Conservation (phyloP, 2,888 invertebrate species). For the Trachelus iudaicus region DNA sequence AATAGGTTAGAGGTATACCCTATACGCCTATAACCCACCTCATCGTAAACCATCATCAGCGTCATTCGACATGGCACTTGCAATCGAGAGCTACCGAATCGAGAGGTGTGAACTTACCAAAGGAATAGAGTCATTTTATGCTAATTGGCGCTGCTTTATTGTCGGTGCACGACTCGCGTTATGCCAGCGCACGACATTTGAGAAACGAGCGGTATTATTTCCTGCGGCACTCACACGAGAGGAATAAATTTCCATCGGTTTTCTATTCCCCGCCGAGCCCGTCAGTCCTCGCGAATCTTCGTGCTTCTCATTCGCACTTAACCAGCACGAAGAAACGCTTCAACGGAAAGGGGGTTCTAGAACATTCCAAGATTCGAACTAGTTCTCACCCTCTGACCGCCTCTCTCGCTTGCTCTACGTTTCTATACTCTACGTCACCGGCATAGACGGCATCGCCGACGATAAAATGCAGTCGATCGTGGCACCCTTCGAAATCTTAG, state of each 20-base stretch:
- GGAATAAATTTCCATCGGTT: constrained; percentile 2
- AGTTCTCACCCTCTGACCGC: no score
- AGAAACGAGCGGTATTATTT: constrained; percentile 1
- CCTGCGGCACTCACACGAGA: neutral
- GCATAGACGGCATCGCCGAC: no score
- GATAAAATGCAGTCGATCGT: no score
- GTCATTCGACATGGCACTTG: neutral
- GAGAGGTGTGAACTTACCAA: neutral
- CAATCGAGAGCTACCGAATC: neutral
- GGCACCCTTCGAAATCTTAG: no score
- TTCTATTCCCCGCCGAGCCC: neutral
- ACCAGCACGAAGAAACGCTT: no score
- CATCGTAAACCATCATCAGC: neutral
- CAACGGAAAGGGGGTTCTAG: no score
- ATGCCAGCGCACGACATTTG: neutral
- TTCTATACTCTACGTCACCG: no score
- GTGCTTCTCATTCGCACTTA: no score
- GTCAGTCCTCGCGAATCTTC: neutral
- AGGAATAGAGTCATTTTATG: constrained; percentile 11
- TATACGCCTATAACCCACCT: neutral
- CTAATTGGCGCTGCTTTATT: constrained; percentile 4
- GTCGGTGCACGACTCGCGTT: constrained; percentile 1
- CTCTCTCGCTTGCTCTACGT: no score
- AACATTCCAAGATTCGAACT: no score
- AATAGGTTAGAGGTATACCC: neutral